Percentiles rank a stretch among this genome's conserved stretches.
phyloP scores from a whole-genome alignment of 2,888 invertebrate genomes.

The Standfussiana lucernea region DNA sequence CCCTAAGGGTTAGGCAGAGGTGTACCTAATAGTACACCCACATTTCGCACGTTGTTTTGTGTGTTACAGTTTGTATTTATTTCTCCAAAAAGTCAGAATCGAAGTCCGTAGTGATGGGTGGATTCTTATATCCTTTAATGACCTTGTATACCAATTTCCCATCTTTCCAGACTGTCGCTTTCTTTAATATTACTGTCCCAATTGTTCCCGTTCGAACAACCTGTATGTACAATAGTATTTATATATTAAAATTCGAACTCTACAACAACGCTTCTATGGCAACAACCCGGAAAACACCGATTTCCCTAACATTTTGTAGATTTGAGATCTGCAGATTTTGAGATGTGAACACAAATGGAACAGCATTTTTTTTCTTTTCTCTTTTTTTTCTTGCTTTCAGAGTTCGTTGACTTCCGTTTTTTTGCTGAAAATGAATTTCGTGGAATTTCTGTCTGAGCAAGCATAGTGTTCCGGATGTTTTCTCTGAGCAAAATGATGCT shows the following conservation, averaged over 20 bases:
- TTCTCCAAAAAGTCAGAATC: slow-evolving; percentile 73
- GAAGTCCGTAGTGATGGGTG: slow-evolving; percentile 27
- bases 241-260: too few species aligned
- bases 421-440: neutral
- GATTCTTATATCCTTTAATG: slow-evolving; percentile 67
- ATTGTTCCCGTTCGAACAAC: slow-evolving; percentile 29
- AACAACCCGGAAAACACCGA: too few species aligned
- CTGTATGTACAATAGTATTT: slow-evolving; percentile 22
- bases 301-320: neutral
- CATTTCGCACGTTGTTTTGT: too few species aligned
- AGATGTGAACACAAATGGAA: neutral
- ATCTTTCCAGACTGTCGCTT: slow-evolving; percentile 68
- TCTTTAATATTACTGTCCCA: slow-evolving; percentile 68
- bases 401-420: neutral
- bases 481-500: neutral
- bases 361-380: neutral
- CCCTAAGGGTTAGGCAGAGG: too few species aligned
- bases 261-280: too few species aligned
- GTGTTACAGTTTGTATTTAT: neutral
- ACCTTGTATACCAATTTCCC: slow-evolving; percentile 73
- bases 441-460: neutral
- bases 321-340: neutral
- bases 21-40: too few species aligned
- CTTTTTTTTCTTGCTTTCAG: too few species aligned
- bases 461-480: neutral